Conservation (phyloP, 1,140 invertebrate genomes). For the Lasioglossum baleicum region DNA sequence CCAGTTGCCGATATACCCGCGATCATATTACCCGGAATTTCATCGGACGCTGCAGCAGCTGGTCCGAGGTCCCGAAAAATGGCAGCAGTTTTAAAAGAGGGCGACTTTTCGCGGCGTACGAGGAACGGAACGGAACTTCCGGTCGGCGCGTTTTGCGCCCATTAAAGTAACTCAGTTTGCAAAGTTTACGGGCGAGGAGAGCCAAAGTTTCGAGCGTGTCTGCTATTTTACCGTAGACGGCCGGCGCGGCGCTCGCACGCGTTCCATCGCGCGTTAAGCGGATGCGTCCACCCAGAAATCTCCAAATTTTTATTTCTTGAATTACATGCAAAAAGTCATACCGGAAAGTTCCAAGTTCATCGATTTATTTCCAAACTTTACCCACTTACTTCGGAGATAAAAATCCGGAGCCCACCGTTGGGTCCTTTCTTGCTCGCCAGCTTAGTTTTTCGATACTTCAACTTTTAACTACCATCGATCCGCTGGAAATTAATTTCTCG, state of each 20-base stretch:
- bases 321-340: no score
- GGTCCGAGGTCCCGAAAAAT: background rate
- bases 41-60: background rate
- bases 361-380: no score
- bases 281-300: no score
- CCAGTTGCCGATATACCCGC: background rate
- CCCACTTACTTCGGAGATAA: no score
- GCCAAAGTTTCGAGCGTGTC: constrained; percentile 45
- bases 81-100: background rate
- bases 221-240: constrained; percentile 20
- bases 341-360: no score
- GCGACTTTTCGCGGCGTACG: constrained; percentile 17
- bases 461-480: no score
- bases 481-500: no score
- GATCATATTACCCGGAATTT: background rate
- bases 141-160: constrained; percentile 31
- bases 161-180: constrained; percentile 66
- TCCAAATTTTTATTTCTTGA: no score
- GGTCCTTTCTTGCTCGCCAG: no score
- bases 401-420: no score
- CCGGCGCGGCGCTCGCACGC: constrained; percentile 17
- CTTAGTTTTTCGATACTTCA: no score
- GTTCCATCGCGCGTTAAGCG: constrained; percentile 6
- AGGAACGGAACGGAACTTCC: constrained; percentile 54
- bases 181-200: constrained; percentile 59